These are phyloP conservation scores for Conus betulinus DNA, from an alignment of 1,140 invertebrate species.

Conservation along the genomic window DNA sequence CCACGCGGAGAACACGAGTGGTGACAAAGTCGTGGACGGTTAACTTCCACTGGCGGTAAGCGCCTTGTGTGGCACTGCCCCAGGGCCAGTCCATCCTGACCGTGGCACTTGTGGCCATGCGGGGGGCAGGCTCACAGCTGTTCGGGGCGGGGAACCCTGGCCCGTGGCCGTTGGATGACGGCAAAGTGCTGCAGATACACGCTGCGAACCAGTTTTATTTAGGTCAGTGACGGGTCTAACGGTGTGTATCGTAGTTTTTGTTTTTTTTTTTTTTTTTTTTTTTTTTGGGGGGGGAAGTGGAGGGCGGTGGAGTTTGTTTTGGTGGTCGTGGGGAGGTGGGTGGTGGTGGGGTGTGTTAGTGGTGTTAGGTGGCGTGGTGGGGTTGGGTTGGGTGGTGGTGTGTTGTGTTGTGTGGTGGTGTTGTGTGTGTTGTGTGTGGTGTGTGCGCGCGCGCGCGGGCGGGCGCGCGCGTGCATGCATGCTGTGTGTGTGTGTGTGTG, in stretches of 20 bases:
- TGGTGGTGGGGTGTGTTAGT: too few relatives aligned
- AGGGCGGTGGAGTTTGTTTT: too few relatives aligned
- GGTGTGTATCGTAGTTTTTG: too few relatives aligned
- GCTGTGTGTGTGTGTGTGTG: not conserved
- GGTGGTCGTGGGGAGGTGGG: too few relatives aligned
- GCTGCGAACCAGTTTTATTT: constrained; percentile 9
- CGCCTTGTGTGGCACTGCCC: constrained; percentile 54
- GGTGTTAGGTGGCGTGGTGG: too few relatives aligned
- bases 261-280: too few relatives aligned
- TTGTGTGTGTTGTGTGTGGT: not conserved
- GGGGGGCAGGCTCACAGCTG: constrained; percentile 34
- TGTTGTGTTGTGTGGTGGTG: too few relatives aligned
- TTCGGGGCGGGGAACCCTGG: too few relatives aligned
- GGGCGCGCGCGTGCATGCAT: too few relatives aligned
- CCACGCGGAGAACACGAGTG: not conserved
- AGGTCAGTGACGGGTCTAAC: not conserved
- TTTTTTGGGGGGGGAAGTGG: too few relatives aligned
- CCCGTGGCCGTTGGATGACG: constrained; percentile 65
- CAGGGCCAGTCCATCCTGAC: constrained; percentile 37
- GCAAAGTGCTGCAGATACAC: constrained; percentile 20
- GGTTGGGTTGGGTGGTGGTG: too few relatives aligned
- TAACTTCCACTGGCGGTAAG: constrained; percentile 46
- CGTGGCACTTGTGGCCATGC: constrained; percentile 51
- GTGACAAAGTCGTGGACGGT: constrained; percentile 41
- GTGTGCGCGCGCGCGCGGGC: too few relatives aligned